phyloP scores from a whole-genome alignment of 2,888 invertebrate species.

The Pollenia angustigena region DNA sequence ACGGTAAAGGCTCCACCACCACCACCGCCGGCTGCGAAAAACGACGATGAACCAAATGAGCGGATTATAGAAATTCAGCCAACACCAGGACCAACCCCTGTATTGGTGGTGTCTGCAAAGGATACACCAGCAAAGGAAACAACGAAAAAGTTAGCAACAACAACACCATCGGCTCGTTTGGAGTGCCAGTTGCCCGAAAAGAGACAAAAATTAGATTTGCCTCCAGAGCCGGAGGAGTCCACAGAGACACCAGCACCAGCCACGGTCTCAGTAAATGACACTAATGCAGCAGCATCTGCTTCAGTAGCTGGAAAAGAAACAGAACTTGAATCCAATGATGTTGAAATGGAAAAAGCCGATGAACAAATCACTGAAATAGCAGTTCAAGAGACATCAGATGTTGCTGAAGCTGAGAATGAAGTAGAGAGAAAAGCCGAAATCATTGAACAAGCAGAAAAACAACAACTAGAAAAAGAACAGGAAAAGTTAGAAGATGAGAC shows the following conservation, averaged over 20 bases:
- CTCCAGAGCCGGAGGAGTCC: constrained; percentile 51
- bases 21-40: constrained; percentile 76
- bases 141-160: constrained; percentile 73
- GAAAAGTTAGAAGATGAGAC: constrained; percentile 29
- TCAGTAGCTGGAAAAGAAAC: constrained; percentile 50
- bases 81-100: constrained; percentile 85
- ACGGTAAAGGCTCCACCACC: constrained; percentile 89
- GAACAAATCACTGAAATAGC: constrained; percentile 54
- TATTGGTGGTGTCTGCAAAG: constrained; percentile 77
- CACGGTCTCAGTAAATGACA: constrained; percentile 17
- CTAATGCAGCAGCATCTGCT: constrained; percentile 25
- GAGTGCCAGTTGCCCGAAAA: constrained; percentile 71
- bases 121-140: constrained; percentile 72
- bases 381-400: constrained; percentile 20
- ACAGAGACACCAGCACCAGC: constrained; percentile 38
- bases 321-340: constrained; percentile 55
- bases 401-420: constrained; percentile 37
- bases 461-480: constrained; percentile 34
- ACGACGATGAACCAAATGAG: constrained; percentile 83
- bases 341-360: constrained; percentile 60
- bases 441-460: constrained; percentile 51
- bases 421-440: constrained; percentile 62
- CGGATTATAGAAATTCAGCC: constrained; percentile 87
- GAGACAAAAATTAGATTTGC: constrained; percentile 69
- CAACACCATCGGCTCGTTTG: constrained; percentile 60